phyloP scores from a whole-genome alignment of 1,140 invertebrate genomes.

The Drosophila auraria region DNA sequence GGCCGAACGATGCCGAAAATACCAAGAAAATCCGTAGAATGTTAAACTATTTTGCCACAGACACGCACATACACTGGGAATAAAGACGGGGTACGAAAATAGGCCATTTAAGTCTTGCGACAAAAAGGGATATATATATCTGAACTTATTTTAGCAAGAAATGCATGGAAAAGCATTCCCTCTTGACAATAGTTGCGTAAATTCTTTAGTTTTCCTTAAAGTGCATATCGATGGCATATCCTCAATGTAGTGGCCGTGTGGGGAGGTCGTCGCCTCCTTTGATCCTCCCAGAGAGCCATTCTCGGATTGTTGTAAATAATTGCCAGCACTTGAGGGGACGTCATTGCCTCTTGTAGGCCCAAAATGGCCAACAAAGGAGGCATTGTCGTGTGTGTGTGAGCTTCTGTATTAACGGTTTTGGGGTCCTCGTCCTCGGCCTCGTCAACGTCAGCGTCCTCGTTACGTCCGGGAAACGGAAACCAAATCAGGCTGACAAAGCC shows the following conservation, averaged over 20 bases:
- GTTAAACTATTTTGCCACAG: constrained; percentile 31
- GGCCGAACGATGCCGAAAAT: constrained; percentile 22
- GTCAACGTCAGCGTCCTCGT: constrained; percentile 1
- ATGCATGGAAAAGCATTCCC: not conserved
- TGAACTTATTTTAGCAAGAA: too few species aligned
- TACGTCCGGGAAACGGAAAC: constrained; percentile 50
- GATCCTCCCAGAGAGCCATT: constrained; percentile 38
- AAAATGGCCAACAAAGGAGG: constrained; percentile 49
- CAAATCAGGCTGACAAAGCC: constrained; percentile 59
- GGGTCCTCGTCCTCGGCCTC: constrained; percentile 15
- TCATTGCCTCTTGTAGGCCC: constrained; percentile 30
- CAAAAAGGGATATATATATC: too few species aligned
- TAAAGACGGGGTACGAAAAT: not conserved
- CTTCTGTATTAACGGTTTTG: constrained; percentile 46
- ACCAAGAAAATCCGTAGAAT: constrained; percentile 37
- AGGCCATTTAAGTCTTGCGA: too few species aligned
- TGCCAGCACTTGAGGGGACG: constrained; percentile 44
- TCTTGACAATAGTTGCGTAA: not conserved
- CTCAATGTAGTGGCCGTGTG: constrained; percentile 8
- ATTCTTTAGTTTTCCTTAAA: not conserved
- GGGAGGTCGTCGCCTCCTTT: constrained; percentile 16
- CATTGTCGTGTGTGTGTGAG: constrained; percentile 28
- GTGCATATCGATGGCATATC: constrained; percentile 24
- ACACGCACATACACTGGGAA: constrained; percentile 11
- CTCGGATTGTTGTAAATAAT: constrained; percentile 55